Percentiles rank a stretch among this genome's conserved stretches.
phyloP scores from a whole-genome alignment of 2,113 vertebrate species.

The Lamprotornis superbus region DNA sequence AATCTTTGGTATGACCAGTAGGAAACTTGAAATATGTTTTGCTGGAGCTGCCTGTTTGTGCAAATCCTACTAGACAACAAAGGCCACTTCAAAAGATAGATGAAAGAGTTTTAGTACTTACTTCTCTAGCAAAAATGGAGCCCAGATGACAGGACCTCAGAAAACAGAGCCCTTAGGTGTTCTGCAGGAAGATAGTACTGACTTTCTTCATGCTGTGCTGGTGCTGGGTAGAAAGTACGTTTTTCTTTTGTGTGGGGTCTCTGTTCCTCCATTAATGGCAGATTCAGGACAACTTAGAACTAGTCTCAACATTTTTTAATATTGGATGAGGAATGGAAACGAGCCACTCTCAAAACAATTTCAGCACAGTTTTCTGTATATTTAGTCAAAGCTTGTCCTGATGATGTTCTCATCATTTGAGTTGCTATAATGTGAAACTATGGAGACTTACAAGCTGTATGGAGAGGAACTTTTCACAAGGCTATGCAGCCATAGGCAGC shows the following conservation, averaged over 20 bases:
- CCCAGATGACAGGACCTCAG: neutral
- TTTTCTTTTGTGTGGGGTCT: neutral
- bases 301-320: neutral
- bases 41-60: neutral
- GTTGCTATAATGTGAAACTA: neutral
- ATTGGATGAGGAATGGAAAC: neutral
- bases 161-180: accelerated
- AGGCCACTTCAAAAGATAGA: neutral
- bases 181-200: neutral
- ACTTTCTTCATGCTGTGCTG: neutral
- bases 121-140: neutral
- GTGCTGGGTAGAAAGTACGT: neutral
- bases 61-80: neutral
- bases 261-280: neutral
- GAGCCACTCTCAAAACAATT: neutral
- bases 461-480: neutral
- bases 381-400: neutral
- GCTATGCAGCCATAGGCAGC: neutral
- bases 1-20: neutral
- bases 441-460: neutral
- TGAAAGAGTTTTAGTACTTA: neutral
- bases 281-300: neutral
- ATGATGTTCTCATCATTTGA: neutral
- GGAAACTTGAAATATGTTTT: neutral
- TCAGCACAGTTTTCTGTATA: neutral